Base-by-base conservation (phyloP, 2,888 invertebrate genomes). In the Bembecia ichneumoniformis region DNA sequence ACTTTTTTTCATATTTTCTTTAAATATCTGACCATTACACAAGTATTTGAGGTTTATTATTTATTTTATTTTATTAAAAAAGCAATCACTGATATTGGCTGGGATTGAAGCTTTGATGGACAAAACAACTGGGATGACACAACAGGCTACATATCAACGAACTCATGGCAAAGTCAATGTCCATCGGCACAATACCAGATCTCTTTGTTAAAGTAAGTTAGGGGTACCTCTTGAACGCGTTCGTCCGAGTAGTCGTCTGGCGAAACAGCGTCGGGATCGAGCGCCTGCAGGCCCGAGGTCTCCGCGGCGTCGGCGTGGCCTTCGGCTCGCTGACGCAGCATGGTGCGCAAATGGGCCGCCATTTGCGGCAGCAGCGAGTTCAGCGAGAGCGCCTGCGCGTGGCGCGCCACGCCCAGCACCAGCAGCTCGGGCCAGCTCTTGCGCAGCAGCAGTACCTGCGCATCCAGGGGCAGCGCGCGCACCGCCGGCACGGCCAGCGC, bases 381-480 rank as follows among this genome's bases (percentile, higher is more conserved):
- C 53, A 98, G 89, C 7, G 94, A 93, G 63, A 97, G 86, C 20
- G 92, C 91, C 14, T 56, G 90, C 0, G 95, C 90, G 70, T 94
- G 95, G 79, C 97, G 96, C 10, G 96, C 94, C 56, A 99, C 87
- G 0, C 97, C 97, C 35, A 99, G 88, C 1, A 94, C 93, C 74
- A 99, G 96, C 53, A 99, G 76, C 70, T 97, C 96, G 52, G 96
- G 92, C 98, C 98, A 99, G 64, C 95, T 94, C 50, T 92, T 92
- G 70, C 95, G 93, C 55, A 98, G 89, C 43, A 98, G 81, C 0
- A 92, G 90, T 59, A 94, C 93, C 86, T 98, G 96, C 49, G 93
- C 89, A 55, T 96, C 95, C 52, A 92, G 90, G 94, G 91, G 92
- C 61, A 97, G 88, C 34, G 91, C 89, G 63, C 93, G 92, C 73